Conservation (phyloP, 2,797 vertebrate genomes). For the Passerculus sandwichensis region DNA sequence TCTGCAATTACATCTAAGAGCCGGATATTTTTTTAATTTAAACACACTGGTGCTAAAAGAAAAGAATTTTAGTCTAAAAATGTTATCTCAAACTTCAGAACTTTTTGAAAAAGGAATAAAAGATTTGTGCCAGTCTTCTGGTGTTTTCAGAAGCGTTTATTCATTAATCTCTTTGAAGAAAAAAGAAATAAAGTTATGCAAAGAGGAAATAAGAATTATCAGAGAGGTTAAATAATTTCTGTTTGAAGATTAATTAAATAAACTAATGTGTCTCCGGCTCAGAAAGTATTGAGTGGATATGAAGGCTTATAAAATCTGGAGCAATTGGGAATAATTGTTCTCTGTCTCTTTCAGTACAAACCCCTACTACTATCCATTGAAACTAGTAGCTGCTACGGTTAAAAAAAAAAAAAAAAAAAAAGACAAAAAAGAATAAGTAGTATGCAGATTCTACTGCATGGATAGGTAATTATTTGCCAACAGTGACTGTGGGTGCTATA, state of each 20-base stretch:
- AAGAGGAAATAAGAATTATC: neutral
- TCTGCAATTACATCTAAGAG: neutral
- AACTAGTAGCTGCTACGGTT: neutral
- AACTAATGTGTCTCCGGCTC: neutral
- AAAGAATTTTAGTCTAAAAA: neutral
- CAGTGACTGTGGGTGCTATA: neutral
- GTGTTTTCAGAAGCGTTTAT: neutral
- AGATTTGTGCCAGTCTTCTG: neutral
- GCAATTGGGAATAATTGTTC: neutral
- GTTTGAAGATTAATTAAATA: conserved; percentile 19
- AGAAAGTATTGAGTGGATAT: neutral
- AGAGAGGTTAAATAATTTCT: neutral
- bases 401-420: neutral
- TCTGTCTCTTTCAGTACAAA: neutral
- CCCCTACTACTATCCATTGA: neutral
- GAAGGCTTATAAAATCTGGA: neutral
- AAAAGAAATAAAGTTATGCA: neutral
- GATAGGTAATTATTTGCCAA: neutral
- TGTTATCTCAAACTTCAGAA: neutral
- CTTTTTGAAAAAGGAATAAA: neutral
- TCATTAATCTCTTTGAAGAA: neutral
- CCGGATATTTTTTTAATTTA: neutral
- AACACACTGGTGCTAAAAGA: neutral
- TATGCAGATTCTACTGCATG: neutral
- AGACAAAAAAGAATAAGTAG: neutral